Percentiles rank a stretch among this genome's conserved stretches.
phyloP scores from a whole-genome alignment of 92 coral and sea anemone species.

The Palythoa heliodiscus region DNA sequence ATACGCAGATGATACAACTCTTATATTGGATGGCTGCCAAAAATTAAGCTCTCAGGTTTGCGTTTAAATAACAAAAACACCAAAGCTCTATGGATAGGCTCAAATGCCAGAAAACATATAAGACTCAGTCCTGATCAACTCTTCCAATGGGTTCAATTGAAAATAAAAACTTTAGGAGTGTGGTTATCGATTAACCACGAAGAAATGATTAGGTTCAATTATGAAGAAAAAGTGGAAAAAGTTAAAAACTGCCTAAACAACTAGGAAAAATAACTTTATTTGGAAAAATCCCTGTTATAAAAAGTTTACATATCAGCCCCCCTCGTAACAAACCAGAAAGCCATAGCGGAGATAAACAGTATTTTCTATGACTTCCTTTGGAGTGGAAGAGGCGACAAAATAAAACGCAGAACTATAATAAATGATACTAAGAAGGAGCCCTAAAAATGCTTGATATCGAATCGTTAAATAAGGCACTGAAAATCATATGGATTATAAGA shows the following conservation, averaged over 20 bases:
- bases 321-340: conserved; percentile 16
- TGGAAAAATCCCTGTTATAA: conserved; percentile 48
- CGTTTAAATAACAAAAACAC: conserved; percentile 41
- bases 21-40: conserved; percentile 29
- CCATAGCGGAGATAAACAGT: conserved; percentile 19
- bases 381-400: conserved; percentile 53
- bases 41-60: conserved; percentile 34
- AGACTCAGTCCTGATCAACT: conserved; percentile 2
- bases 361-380: conserved; percentile 36
- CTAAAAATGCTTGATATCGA: conserved; percentile 42
- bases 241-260: conserved; percentile 37
- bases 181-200: too few relatives aligned
- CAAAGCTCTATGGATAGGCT: conserved; percentile 33
- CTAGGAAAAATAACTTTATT: conserved; percentile 38
- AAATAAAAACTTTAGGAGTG: too few relatives aligned
- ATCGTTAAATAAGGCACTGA: conserved; percentile 49
- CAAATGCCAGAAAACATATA: neutral
- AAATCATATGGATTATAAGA: conserved; percentile 44
- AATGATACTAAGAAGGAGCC: conserved; percentile 36
- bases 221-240: conserved; percentile 31
- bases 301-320: conserved; percentile 44
- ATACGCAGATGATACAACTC: too few relatives aligned
- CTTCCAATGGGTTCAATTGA: conserved; percentile 15
- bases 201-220: conserved; percentile 27
- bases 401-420: conserved; percentile 30